Evolutionary conservation across 2,113 vertebrate species (phyloP).

Genomic region (Elgaria multicarinata): DNA sequence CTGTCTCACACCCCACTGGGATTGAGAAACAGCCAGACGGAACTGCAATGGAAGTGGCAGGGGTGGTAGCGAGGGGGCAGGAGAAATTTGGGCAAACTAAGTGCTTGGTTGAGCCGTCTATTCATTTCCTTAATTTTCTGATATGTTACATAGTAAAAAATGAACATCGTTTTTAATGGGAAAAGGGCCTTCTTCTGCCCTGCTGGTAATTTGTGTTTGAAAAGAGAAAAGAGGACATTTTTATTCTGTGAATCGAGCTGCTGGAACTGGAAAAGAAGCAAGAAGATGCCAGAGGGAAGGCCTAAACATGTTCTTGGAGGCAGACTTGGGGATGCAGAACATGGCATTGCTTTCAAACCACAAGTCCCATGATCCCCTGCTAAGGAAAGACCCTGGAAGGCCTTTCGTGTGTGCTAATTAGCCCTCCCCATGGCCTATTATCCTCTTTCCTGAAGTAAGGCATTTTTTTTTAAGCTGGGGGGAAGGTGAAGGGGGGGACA

Average conservation of each 20-base stretch:
- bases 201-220: not conserved
- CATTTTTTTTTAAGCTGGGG: not conserved
- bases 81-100: not conserved
- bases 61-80: not conserved
- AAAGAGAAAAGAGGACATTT: not conserved
- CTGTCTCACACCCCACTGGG: not conserved
- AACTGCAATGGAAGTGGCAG: not conserved
- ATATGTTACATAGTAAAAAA: not conserved
- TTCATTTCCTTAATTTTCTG: not conserved
- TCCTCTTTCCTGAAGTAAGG: too few relatives aligned
- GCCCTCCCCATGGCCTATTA: too few relatives aligned
- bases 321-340: not conserved
- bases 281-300: not conserved
- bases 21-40: not conserved
- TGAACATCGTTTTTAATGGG: not conserved
- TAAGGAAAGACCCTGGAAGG: too few relatives aligned
- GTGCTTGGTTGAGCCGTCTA: not conserved
- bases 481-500: not conserved
- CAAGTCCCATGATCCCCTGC: too few relatives aligned
- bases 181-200: not conserved
- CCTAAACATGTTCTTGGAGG: not conserved
- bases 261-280: not conserved
- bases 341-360: too few relatives aligned
- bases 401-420: too few relatives aligned
- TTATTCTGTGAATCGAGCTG: not conserved